Base-by-base conservation (phyloP, 2,113 vertebrate species). In the Pogonocichla stellata region DNA sequence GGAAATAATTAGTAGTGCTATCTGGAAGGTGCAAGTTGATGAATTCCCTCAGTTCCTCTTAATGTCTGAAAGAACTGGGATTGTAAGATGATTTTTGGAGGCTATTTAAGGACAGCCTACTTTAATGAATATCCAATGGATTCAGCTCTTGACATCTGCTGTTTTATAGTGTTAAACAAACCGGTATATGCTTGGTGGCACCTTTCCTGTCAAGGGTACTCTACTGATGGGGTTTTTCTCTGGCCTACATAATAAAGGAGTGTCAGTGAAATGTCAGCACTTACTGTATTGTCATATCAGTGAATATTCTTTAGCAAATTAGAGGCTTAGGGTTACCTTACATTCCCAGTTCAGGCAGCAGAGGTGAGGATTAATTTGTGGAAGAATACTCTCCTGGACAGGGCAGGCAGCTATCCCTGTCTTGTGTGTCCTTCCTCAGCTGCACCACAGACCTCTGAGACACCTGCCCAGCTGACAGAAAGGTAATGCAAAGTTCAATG, bases 211-310 rank as follows among this genome's bases (percentile, higher is more conserved):
- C 40, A n/a, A 90, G 34, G 5, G 6, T 60, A 47, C 20, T 31
- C 77, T 54, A 17, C 26, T 48, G 34, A 9, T 2, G 7, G 29
- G 65, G 7, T 34, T 90, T 69, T 56, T 56, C 0, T 43, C 72
- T 38, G 62, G 22, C 29, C 54, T 73, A 43, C 7, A 14, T 19
- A 48, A 26, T 34, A 58, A 61, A 74, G 5, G 18, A 67, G 5
- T 4, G 13, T 81, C 45, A 71, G 43, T 28, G 67, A 79, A 67
- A 81, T 19, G 16, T 29, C 43, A 85, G 26, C 28, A 36, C 20
- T 67, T 67, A 12, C 10, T n/a, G 12, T 1, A 1, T 12, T 38
- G 17, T 14, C 33, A 8, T 53, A 8, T 36, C 2, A 10, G 25
- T 72, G 57, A 56, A 56, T n/a, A 33, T 16, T 51, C 56, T 70